Evolutionary conservation across 2,888 invertebrate genomes (phyloP).

Genomic region (Crepidodera aurea): DNA sequence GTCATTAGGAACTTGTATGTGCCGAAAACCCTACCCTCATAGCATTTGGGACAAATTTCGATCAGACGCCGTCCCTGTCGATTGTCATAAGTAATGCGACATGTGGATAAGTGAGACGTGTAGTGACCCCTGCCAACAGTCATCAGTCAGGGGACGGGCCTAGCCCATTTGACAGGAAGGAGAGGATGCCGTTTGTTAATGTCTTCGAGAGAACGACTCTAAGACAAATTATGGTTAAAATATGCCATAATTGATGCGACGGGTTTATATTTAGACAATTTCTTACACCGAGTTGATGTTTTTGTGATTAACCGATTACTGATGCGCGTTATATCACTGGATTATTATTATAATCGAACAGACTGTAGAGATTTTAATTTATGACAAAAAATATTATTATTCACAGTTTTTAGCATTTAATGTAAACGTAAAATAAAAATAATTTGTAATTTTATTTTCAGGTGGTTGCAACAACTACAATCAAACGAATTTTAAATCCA

Average conservation of each 20-base stretch:
- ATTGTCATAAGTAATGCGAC: conserved; percentile 48
- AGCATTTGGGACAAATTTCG: conserved; percentile 35
- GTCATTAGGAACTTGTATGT: no score
- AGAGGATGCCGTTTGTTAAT: conserved; percentile 36
- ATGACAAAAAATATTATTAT: no score
- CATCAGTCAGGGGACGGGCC: conserved; percentile 33
- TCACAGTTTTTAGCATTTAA: no score
- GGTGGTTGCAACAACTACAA: no score
- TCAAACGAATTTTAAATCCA: no score
- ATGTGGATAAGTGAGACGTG: conserved; percentile 32
- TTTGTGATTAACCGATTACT: no score
- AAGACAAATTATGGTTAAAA: conserved; percentile 45
- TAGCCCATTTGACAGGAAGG: conserved; percentile 38
- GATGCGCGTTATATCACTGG: no score
- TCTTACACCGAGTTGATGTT: background rate
- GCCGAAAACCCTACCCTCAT: no score
- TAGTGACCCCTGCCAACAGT: conserved; percentile 34
- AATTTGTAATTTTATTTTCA: no score
- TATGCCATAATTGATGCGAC: conserved; percentile 33
- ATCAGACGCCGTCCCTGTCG: conserved; percentile 9
- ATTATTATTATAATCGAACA: no score
- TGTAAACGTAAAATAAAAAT: no score
- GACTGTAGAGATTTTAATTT: no score
- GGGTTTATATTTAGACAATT: conserved; percentile 16
- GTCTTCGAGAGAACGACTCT: conserved; percentile 36